Conservation (phyloP, 2,797 vertebrate species). For the Anguilla pacifica region DNA sequence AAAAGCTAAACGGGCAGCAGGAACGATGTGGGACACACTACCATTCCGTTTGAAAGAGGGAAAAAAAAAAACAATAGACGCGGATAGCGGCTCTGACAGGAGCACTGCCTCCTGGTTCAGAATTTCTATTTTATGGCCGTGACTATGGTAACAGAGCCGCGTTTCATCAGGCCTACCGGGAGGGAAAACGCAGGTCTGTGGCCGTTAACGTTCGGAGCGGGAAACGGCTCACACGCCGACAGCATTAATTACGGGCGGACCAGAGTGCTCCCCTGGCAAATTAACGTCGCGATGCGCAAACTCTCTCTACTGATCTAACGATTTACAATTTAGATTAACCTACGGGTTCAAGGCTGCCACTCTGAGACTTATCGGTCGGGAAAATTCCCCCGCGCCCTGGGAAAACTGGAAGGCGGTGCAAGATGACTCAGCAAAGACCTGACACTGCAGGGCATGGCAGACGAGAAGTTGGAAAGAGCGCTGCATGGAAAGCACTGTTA, state of each 20-base stretch:
- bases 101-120: background rate
- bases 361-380: background rate
- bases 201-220: background rate
- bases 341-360: background rate
- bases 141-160: background rate
- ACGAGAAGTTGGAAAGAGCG: background rate
- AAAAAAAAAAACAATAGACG: background rate
- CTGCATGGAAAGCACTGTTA: background rate
- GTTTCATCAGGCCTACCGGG: background rate
- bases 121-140: background rate
- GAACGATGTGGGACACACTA: background rate
- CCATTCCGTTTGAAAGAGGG: background rate
- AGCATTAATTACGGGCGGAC: background rate
- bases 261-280: background rate
- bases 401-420: background rate
- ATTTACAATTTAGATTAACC: conserved; percentile 2
- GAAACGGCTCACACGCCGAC: background rate
- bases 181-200: background rate
- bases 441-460: background rate
- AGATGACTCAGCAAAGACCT: background rate
- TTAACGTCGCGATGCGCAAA: background rate
- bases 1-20: background rate
- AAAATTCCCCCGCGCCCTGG: background rate
- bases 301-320: background rate
- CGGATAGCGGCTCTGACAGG: background rate